Conservation (phyloP, 2,113 vertebrate genomes). For the rat (Rattus norvegicus) region DNA sequence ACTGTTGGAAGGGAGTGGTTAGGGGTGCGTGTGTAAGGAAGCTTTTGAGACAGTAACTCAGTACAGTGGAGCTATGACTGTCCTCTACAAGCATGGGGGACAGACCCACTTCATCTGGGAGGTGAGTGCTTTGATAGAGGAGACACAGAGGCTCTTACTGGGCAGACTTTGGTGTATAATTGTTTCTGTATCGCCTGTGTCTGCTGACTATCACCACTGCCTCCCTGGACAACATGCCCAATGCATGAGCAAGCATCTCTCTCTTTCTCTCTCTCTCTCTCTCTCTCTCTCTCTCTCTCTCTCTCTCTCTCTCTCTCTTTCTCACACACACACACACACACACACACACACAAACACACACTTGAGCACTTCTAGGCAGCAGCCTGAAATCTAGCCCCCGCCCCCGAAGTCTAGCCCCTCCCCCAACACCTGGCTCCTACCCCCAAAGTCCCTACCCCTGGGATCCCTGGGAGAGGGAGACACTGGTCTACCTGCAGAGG, state of each 20-base stretch:
- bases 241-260: neutral
- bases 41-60: neutral
- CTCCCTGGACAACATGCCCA: neutral
- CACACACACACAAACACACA: neutral
- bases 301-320: too few relatives aligned
- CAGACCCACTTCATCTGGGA: too few relatives aligned
- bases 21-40: too few relatives aligned
- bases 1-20: neutral
- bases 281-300: too few relatives aligned
- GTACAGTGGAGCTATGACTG: neutral
- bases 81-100: too few relatives aligned
- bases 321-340: neutral
- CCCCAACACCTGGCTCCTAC: neutral
- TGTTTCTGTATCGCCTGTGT: neutral
- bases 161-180: neutral
- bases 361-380: neutral
- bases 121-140: neutral
- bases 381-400: neutral
- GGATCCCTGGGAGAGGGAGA: neutral
- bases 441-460: neutral
- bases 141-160: neutral
- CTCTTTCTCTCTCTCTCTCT: too few relatives aligned
- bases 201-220: neutral
- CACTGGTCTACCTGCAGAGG: neutral
- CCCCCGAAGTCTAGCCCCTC: neutral